These are phyloP conservation scores for Thera obeliscata DNA, from an alignment of 2,888 invertebrate species.

Conservation along the genomic window DNA sequence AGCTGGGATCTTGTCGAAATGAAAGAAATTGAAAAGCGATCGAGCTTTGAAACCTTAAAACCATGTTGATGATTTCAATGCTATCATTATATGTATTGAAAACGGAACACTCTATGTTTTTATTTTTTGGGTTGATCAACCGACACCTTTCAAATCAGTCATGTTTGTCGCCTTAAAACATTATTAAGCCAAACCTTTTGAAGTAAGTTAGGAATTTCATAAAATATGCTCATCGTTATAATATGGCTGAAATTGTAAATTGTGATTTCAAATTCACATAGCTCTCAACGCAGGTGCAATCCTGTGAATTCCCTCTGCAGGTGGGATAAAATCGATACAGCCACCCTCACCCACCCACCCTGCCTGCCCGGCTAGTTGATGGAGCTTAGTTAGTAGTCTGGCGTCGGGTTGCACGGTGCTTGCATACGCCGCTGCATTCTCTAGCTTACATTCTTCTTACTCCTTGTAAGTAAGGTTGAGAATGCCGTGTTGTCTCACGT, in stretches of 20 bases:
- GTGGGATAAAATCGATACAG: slow-evolving; percentile 29
- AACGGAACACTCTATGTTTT: too few species aligned
- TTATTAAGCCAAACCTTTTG: not conserved
- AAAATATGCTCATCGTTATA: too few species aligned
- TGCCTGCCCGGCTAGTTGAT: slow-evolving; percentile 9
- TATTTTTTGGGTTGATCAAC: too few species aligned
- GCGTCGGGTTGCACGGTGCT: slow-evolving; percentile 3
- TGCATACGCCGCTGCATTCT: slow-evolving; percentile 8
- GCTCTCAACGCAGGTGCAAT: slow-evolving; percentile 20
- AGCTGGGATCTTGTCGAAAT: too few species aligned
- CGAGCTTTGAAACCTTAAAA: too few species aligned
- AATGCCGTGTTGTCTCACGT: slow-evolving; percentile 4
- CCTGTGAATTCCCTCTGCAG: slow-evolving; percentile 15
- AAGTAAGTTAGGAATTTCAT: not conserved
- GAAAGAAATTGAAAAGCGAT: too few species aligned
- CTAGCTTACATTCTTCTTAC: not conserved
- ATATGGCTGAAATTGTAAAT: not conserved
- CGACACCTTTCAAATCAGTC: not conserved
- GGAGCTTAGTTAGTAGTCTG: slow-evolving; percentile 17
- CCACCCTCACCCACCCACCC: slow-evolving; percentile 14
- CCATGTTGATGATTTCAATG: too few species aligned
- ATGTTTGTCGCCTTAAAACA: not conserved
- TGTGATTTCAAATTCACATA: not conserved
- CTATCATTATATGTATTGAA: too few species aligned
- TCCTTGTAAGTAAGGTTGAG: slow-evolving; percentile 1